Percentiles rank a stretch among this genome's conserved stretches.
Evolutionary conservation across 2,797 vertebrate species (phyloP).

Genomic region (Okamejei kenojei): DNA sequence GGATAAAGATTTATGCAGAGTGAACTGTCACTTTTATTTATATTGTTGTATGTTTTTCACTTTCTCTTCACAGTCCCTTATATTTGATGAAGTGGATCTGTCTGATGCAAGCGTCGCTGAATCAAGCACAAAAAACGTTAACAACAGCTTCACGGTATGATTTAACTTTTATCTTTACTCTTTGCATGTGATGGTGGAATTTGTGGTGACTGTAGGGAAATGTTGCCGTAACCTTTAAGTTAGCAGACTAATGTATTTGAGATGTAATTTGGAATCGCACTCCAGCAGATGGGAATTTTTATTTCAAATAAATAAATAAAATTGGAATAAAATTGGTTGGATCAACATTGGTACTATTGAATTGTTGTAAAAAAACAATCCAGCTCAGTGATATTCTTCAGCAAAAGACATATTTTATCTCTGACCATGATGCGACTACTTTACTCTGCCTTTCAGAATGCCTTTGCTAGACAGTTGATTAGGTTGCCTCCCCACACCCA

Average conservation of each 20-base stretch:
- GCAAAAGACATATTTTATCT: too few species aligned
- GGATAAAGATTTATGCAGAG: background rate
- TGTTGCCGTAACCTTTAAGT: background rate
- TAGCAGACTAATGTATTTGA: too few species aligned
- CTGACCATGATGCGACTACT: too few species aligned
- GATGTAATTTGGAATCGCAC: too few species aligned
- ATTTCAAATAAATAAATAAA: too few species aligned
- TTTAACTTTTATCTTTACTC: background rate
- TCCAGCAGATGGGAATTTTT: too few species aligned
- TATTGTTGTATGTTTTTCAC: conserved; percentile 49
- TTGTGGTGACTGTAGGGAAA: background rate
- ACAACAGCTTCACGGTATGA: conserved; percentile 98
- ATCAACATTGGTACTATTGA: too few species aligned
- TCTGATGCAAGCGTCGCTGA: conserved; percentile 96
- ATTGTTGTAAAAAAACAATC: too few species aligned
- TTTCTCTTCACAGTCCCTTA: conserved; percentile 75
- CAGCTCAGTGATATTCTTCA: too few species aligned
- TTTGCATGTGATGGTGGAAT: background rate
- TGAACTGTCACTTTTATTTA: conserved; percentile 32
- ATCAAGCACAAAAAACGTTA: conserved; percentile 98
- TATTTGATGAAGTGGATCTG: conserved; percentile 97
- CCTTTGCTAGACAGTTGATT: background rate
- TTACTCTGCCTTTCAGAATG: too few species aligned
- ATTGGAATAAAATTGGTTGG: background rate
- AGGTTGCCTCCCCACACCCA: background rate